These are phyloP conservation scores for Achroia grisella DNA, from an alignment of 1,140 invertebrate species.

Conservation along the genomic window DNA sequence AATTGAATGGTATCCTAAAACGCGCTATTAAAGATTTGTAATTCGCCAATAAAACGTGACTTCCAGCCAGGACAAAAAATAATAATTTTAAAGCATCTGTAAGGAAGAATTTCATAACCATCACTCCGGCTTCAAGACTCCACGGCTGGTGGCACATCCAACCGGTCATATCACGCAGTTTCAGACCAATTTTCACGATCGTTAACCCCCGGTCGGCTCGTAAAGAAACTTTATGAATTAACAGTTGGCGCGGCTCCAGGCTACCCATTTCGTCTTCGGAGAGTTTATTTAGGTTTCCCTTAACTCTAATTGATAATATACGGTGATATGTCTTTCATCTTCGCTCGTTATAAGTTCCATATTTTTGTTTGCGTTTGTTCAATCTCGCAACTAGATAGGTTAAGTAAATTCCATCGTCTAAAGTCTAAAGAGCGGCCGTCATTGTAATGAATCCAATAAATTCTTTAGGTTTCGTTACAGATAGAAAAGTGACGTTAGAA, in stretches of 20 bases:
- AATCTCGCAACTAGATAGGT: not conserved
- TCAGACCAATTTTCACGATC: conserved; percentile 42
- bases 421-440: too few relatives aligned
- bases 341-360: conserved; percentile 8
- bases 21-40: too few relatives aligned
- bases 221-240: conserved; percentile 64
- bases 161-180: conserved; percentile 7
- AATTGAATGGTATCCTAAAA: too few relatives aligned
- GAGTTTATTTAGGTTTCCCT: conserved; percentile 52
- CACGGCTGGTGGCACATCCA: not conserved
- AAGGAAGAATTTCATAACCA: too few relatives aligned
- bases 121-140: too few relatives aligned
- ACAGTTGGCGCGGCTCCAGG: conserved; percentile 46
- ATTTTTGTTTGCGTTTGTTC: conserved; percentile 14
- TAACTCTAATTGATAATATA: conserved; percentile 59
- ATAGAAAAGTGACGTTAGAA: too few relatives aligned
- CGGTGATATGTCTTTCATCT: conserved; percentile 41
- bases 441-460: too few relatives aligned
- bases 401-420: not conserved
- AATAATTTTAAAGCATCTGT: too few relatives aligned
- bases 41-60: too few relatives aligned
- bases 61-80: too few relatives aligned
- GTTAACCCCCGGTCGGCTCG: conserved; percentile 39
- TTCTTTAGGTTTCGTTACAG: too few relatives aligned
- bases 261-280: conserved; percentile 32